Base-by-base conservation (phyloP, 2,113 vertebrate genomes). In the Corvus hawaiiensis region DNA sequence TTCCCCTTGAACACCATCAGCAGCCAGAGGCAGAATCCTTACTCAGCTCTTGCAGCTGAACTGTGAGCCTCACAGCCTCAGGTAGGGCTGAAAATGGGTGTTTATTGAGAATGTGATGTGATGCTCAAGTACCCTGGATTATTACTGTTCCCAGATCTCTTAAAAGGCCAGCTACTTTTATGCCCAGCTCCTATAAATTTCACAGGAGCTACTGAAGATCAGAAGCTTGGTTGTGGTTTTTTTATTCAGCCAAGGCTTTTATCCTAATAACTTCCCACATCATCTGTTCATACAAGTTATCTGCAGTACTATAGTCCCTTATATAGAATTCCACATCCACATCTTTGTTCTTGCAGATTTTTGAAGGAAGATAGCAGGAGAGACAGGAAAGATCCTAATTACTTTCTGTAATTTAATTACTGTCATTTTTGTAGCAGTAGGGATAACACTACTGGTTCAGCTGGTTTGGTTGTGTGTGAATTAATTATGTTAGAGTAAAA, bases 1-100 rank as follows among this genome's bases (percentile, higher is more conserved):
- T 73, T 56, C 32, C 35, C 35, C 30, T 28, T 12, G 28, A 67
- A 32, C 3, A 2, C 7, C 0, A 0, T 3, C 52, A 58, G 16
- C 37, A 78, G 61, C 14, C 51, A 66, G 15, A 84, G 41, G 12
- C 55, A 71, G 11, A 35, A 27, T 49, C 28, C 19, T 16, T 43
- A 9, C 24, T 46, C 67, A 17, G 48, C 30, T 46, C 35, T 51
- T 51, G 11, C 44, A 59, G 22, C 41, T 52, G 48, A 59, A 13
- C 49, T 32, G 28, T 15, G 41, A 43, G 52, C 46, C 54, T 43
- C 41, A 30, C 4, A 62, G 44, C 20, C 52, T n/a, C 1, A 1
- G 6, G 2, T 3, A 20, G 55, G 7, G 9, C 56, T 79, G 48
- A 82, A 58, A 49, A 76, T 4, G 8, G 10, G 11, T 44, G 41